Evolutionary conservation across 1,140 invertebrate genomes (phyloP).

Genomic region (Drosophila nigromelanica): DNA sequence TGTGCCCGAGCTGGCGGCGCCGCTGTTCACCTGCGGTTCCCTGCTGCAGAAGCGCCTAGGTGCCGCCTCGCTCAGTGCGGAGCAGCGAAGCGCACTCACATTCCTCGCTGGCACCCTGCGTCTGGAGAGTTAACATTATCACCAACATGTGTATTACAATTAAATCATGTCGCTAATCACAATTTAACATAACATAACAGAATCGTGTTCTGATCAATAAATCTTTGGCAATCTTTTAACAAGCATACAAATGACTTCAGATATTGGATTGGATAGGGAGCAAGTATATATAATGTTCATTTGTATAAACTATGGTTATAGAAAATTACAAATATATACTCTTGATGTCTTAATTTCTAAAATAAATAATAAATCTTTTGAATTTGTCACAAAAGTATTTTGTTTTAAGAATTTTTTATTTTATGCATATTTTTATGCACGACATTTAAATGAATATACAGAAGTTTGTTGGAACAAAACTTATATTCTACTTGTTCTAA

Average conservation of each 20-base stretch:
- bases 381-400: not conserved
- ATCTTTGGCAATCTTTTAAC: not conserved
- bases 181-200: not conserved
- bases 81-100: constrained; percentile 48
- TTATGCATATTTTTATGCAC: constrained; percentile 25
- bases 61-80: not conserved
- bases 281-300: too few species aligned
- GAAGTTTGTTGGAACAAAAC: constrained; percentile 9
- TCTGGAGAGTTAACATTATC: constrained; percentile 38
- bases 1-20: constrained; percentile 73
- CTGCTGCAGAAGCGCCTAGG: constrained; percentile 56
- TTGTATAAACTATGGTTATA: too few species aligned
- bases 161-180: not conserved
- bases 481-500: constrained; percentile 30
- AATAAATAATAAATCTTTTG: too few species aligned
- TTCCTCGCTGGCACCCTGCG: constrained; percentile 48
- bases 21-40: constrained; percentile 64
- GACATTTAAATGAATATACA: constrained; percentile 10
- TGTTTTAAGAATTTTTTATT: constrained; percentile 17
- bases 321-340: too few species aligned
- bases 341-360: too few species aligned
- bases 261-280: too few species aligned
- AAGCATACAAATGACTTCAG: too few species aligned
- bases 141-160: not conserved
- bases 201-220: not conserved